Evolutionary conservation across 2,797 vertebrate species (phyloP).

Genomic region (Cephalopachus bancanus): DNA sequence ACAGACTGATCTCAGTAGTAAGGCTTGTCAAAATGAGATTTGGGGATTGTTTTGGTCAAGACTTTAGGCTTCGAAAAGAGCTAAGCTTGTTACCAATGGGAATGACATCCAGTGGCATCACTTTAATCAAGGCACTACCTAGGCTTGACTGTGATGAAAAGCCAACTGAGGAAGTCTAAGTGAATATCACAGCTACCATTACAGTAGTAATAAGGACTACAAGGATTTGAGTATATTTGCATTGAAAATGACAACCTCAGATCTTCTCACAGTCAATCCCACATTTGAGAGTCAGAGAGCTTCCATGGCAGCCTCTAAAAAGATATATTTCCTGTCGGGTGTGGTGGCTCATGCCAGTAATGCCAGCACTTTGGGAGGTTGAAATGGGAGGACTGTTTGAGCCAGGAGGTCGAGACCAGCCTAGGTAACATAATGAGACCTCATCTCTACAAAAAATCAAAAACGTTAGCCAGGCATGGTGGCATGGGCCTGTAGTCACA

Average conservation of each 20-base stretch:
- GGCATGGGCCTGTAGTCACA: no score
- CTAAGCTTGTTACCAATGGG: background rate
- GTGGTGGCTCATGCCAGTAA: no score
- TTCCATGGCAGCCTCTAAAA: background rate
- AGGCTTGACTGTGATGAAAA: background rate
- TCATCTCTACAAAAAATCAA: no score
- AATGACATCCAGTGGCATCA: background rate
- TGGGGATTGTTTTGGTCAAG: background rate
- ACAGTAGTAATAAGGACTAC: background rate
- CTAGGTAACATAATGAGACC: no score
- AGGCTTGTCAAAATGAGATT: background rate
- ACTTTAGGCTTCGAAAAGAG: background rate
- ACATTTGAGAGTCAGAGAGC: background rate
- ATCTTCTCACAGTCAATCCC: background rate
- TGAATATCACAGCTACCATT: background rate
- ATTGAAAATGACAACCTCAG: background rate
- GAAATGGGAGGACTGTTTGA: no score
- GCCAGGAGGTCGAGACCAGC: no score
- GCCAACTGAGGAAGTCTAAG: background rate
- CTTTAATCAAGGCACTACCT: background rate
- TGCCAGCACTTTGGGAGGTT: no score
- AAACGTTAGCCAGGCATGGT: no score
- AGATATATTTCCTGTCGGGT: no score
- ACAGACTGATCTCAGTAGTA: background rate
- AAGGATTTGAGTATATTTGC: background rate